Evolutionary conservation across 2,113 vertebrate genomes (phyloP), one percentile per base, ranked within the genome.

Genomic region (Otus sunia): DNA sequence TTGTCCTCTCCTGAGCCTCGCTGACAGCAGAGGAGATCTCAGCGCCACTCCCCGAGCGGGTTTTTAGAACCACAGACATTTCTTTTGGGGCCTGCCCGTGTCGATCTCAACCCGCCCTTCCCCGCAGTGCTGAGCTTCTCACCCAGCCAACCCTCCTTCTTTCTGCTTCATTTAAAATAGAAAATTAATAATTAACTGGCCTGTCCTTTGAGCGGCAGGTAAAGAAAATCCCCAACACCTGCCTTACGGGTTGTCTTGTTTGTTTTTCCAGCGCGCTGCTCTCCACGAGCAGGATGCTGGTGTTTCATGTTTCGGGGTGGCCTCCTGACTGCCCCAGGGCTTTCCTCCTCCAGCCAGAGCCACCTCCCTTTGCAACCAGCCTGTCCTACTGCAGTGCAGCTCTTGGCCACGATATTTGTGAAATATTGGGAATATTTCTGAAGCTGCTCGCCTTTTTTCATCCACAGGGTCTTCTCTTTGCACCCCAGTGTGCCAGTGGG

Each of bases 31-130:
- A 10, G 9, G 64, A 36, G n/a, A 29, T 43, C 69, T 49, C 2
- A 0, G 41, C 0, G 1, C 49, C 0, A 2, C 56, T 69, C 43
- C 67, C 30, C 0, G 2, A 11, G 52, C 0, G 0, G 25, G 49
- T 43, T 88, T 87, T 63, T 62, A 22, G 55, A 34, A 56, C 32
- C 67, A 15, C 6, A 1, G 32, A 27, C 3, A 2, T 82, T 76
- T 81, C 63, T 81, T 63, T 50, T 39, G 34, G 47, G 60, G 41
- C 49, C 23, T 62, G 39, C n/a, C 36, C 1, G 0, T 30, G 39
- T 55, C 0, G 15, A 36, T 45, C 71, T 56, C 30, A 26, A 15
- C 30, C 26, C 21, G 66, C 37, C 39, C 10, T 36, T 63, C 26
- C 30, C 60, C 0, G 2, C 52, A 18, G 12, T 6, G 69, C 63